phyloP scores from a whole-genome alignment of 2,888 invertebrate genomes.

The Melikaiella ostensackeni region DNA sequence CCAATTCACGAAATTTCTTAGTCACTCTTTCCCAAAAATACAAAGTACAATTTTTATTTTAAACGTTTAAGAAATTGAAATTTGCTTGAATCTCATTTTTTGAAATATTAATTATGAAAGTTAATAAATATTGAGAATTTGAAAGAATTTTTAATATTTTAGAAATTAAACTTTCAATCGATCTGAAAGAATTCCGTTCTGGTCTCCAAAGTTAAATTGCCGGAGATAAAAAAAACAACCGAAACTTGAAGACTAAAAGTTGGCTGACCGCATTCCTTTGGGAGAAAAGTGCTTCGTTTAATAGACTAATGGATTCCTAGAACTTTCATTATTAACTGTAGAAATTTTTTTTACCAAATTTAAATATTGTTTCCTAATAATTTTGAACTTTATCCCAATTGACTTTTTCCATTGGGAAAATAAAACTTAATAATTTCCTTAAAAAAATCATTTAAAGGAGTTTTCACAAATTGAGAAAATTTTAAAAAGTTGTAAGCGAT shows the following conservation, averaged over 20 bases:
- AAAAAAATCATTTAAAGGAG: background rate
- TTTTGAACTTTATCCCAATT: background rate
- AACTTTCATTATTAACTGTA: conserved; percentile 43
- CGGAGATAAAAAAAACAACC: conserved; percentile 1
- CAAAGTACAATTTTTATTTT: too few species aligned
- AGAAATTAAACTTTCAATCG: background rate
- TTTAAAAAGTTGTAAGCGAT: too few species aligned
- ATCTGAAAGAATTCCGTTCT: conserved; percentile 1
- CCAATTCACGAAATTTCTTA: too few species aligned
- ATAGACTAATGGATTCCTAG: conserved; percentile 31
- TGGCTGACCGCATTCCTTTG: conserved; percentile 51
- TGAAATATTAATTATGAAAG: too few species aligned
- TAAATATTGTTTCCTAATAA: conserved; percentile 2
- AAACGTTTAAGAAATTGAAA: too few species aligned
- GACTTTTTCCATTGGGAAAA: background rate
- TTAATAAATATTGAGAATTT: background rate
- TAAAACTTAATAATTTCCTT: background rate
- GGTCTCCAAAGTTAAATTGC: conserved; percentile 3
- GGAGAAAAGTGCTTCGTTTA: conserved; percentile 44
- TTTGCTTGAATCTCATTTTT: too few species aligned
- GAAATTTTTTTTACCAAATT: background rate
- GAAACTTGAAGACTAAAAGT: conserved; percentile 47
- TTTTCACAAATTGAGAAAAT: too few species aligned
- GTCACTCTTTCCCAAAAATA: too few species aligned
- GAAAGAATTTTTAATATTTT: background rate